phyloP scores from a whole-genome alignment of 1,140 invertebrate species.

The Leptopilina clavipes region DNA sequence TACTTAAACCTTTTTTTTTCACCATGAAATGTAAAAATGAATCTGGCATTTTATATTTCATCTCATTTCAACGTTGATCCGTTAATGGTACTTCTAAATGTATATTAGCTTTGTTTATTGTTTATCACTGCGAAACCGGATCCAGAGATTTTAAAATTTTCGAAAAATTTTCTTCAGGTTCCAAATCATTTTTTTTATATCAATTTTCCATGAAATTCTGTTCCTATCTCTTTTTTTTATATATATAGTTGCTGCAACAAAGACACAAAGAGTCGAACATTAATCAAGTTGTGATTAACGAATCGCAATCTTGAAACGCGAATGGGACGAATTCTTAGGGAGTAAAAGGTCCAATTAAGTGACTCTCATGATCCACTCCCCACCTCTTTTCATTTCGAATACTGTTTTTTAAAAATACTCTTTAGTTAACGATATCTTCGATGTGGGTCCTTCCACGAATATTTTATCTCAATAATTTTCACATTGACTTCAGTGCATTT shows the following conservation, averaged over 20 bases:
- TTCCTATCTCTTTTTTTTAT: too few species aligned
- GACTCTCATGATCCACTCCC: slow-evolving; percentile 9
- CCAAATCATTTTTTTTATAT: too few species aligned
- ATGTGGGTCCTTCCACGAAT: slow-evolving; percentile 26
- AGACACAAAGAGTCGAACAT: slow-evolving; percentile 21
- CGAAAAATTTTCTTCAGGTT: too few species aligned
- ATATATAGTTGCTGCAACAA: not conserved
- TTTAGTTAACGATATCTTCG: not conserved
- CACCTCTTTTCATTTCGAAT: slow-evolving; percentile 15
- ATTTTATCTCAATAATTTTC: not conserved
- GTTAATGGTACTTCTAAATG: too few species aligned
- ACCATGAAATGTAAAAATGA: not conserved
- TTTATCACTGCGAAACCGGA: too few species aligned
- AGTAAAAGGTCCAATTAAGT: slow-evolving; percentile 33
- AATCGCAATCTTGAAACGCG: slow-evolving; percentile 30
- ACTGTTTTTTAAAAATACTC: slow-evolving; percentile 1
- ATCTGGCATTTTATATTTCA: not conserved
- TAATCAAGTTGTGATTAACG: slow-evolving; percentile 45
- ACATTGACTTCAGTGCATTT: not conserved
- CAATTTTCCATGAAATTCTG: too few species aligned
- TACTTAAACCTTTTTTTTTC: not conserved
- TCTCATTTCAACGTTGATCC: too few species aligned
- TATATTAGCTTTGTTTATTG: too few species aligned
- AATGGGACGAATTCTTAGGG: slow-evolving; percentile 18
- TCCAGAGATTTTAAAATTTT: too few species aligned